Evolutionary conservation across 2,888 invertebrate genomes (phyloP), one percentile per base, ranked within the genome.

Genomic region (Steinernema hermaphroditum): DNA sequence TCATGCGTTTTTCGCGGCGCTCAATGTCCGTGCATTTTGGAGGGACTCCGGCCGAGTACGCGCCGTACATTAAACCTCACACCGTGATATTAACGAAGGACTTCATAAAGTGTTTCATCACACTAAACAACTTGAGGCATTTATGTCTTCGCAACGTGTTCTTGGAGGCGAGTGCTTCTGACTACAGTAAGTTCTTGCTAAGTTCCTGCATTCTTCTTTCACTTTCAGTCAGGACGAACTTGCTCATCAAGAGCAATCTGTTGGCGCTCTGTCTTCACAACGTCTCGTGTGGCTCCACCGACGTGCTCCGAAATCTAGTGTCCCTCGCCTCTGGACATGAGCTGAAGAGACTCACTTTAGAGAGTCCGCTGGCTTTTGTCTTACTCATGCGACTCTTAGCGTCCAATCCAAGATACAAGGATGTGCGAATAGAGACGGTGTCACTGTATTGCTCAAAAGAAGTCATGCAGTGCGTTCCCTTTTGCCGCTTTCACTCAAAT

Each of bases 71-170:
- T 4, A 22, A 22, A 8, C 9, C 6, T 22, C 54, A 54, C 54
- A 54, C 54, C 22, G 24, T 54, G 54, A 22, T 54, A 14, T 27
- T 54, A 27, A 54, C 54, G 27, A 22, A 27, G 54, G 54, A 54
- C 22, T 16, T 54, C 6, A 27, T 54, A 6, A 22, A 24, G 19
- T 54, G 54, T 27, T 54, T 54, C 54, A 6, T 22, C 6, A 22
- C 9, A 16, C 22, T 54, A 6, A 22, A 54, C 54, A 22, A 24
- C 2, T 6, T 54, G 54, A 54, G 19, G 16, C 54, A 54, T 16
- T 24, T 54, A 12, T 24, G 54, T 27, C 27, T 54, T 16, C 22
- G 54, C 2, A 24, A 22, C 22, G 24, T 54, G 12, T 54, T 54
- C 27, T 6, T 54, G 6, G 54, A 27, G 27, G 24, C 2, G 9